Conservation (phyloP, 2,797 vertebrate genomes). For the Chelidonichthys spinosus region DNA sequence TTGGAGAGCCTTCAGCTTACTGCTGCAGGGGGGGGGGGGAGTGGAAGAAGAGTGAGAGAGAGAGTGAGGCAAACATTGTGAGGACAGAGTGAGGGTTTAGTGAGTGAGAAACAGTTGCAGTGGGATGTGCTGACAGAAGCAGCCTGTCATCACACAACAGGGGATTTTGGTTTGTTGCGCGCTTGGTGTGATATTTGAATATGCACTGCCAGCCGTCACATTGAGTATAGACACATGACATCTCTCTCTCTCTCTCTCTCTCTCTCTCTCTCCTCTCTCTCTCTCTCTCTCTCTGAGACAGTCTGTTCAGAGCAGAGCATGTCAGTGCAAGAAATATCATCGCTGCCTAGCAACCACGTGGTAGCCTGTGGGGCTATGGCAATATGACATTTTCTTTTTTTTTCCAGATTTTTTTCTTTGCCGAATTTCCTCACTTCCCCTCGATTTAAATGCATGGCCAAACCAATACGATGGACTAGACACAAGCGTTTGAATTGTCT, state of each 20-base stretch:
- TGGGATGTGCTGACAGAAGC: conserved; percentile 50
- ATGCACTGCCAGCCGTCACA: conserved; percentile 63
- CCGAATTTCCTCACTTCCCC: conserved; percentile 50
- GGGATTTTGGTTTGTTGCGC: conserved; percentile 35
- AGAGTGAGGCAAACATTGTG: background rate
- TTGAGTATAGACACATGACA: conserved; percentile 52
- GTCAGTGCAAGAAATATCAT: conserved; percentile 54
- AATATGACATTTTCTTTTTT: conserved; percentile 41
- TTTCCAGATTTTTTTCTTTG: conserved; percentile 4
- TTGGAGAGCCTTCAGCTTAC: conserved; percentile 32
- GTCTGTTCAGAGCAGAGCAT: conserved; percentile 27
- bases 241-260: conserved; percentile 25
- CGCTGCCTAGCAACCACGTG: conserved; percentile 70
- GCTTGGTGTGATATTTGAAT: conserved; percentile 62
- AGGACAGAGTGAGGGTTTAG: conserved; percentile 25
- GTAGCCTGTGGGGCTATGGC: conserved; percentile 37
- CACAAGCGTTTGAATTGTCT: conserved; percentile 3
- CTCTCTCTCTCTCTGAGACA: conserved; percentile 28
- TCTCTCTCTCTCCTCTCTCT: conserved; percentile 12
- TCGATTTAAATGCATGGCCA: conserved; percentile 36
- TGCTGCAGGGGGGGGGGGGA: conserved; percentile 12
- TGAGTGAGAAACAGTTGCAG: conserved; percentile 34
- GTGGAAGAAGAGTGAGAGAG: conserved; percentile 8
- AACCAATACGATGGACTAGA: conserved; percentile 32
- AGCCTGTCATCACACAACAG: conserved; percentile 51